These are phyloP conservation scores for Drosophila nigromelanica DNA, from an alignment of 1,140 invertebrate genomes.

Conservation along the genomic window DNA sequence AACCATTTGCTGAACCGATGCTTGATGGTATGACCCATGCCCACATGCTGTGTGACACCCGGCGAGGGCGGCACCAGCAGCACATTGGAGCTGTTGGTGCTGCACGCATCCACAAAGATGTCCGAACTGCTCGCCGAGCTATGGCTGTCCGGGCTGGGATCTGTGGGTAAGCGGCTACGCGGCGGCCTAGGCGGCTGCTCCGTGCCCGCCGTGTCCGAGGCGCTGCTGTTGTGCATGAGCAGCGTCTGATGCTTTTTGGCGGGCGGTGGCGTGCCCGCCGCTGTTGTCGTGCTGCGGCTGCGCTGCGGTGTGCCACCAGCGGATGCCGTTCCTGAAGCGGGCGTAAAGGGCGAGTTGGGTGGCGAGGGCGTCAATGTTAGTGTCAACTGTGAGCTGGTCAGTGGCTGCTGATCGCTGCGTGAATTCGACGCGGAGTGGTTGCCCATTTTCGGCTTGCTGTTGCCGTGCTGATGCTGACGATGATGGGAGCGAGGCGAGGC, in stretches of 20 bases:
- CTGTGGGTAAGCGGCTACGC: slow-evolving; percentile 88
- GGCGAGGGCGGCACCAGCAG: slow-evolving; percentile 91
- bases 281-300: slow-evolving; percentile 35
- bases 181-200: slow-evolving; percentile 71
- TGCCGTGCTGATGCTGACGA: slow-evolving; percentile 35
- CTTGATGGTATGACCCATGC: slow-evolving; percentile 95
- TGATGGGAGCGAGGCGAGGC: slow-evolving; percentile 73
- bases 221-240: slow-evolving; percentile 61
- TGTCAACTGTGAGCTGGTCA: slow-evolving; percentile 63
- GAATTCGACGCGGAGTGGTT: slow-evolving; percentile 31
- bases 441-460: slow-evolving; percentile 43
- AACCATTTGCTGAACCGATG: slow-evolving; percentile 95
- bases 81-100: slow-evolving; percentile 76
- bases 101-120: slow-evolving; percentile 83
- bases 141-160: slow-evolving; percentile 86
- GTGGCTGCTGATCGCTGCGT: slow-evolving; percentile 53
- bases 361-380: slow-evolving; percentile 80
- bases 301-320: slow-evolving; percentile 71
- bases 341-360: slow-evolving; percentile 77
- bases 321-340: slow-evolving; percentile 84
- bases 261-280: slow-evolving; percentile 88
- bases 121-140: slow-evolving; percentile 85
- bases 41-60: slow-evolving; percentile 87
- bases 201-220: slow-evolving; percentile 48
- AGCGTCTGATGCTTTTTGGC: slow-evolving; percentile 88